Conservation (phyloP, 1,140 invertebrate genomes). For the Diuraphis noxia region DNA sequence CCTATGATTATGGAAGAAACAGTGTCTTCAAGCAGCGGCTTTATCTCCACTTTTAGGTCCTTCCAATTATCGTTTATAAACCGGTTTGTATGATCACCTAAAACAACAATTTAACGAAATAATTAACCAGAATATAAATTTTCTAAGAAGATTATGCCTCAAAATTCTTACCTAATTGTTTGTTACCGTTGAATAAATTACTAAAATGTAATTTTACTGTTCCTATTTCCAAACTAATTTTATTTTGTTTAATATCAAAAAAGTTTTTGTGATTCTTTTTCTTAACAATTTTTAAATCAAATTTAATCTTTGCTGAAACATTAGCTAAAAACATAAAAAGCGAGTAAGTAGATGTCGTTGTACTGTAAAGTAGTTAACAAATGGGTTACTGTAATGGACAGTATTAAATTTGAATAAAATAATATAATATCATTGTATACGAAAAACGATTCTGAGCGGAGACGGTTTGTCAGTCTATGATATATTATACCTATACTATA, state of each 20-base stretch:
- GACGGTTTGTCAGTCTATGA: too few relatives aligned
- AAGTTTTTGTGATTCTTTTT: slow-evolving; percentile 54
- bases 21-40: slow-evolving; percentile 67
- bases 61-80: slow-evolving; percentile 72
- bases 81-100: slow-evolving; percentile 61
- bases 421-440: too few relatives aligned
- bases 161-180: slow-evolving; percentile 56
- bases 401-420: too few relatives aligned
- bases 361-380: too few relatives aligned
- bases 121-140: neutral
- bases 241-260: slow-evolving; percentile 54
- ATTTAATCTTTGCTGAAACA: slow-evolving; percentile 26
- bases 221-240: slow-evolving; percentile 55
- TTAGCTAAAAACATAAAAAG: slow-evolving; percentile 55
- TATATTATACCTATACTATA: too few relatives aligned
- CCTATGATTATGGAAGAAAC: slow-evolving; percentile 47
- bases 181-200: slow-evolving; percentile 57
- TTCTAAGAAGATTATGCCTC: neutral
- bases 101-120: neutral
- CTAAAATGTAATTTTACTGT: slow-evolving; percentile 55
- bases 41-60: slow-evolving; percentile 68
- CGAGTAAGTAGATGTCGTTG: too few relatives aligned
- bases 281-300: slow-evolving; percentile 39
- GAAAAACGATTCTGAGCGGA: too few relatives aligned
- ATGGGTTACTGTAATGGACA: too few relatives aligned